Base-by-base conservation (phyloP, 2,113 vertebrate genomes). In the Periophthalmus modestus region DNA sequence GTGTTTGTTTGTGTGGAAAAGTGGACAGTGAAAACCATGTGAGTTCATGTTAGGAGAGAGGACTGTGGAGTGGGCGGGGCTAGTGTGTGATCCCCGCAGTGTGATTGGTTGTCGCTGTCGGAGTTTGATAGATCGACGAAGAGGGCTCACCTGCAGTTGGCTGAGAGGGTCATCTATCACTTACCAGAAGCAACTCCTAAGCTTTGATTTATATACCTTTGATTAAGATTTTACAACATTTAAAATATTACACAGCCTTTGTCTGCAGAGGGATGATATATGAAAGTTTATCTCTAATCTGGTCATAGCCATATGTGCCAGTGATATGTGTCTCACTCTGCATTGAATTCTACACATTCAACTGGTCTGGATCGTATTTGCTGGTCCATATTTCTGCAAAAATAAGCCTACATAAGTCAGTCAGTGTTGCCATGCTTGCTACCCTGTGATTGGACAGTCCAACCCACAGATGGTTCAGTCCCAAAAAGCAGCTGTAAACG, bases 91-190 rank as follows among this genome's bases (percentile, higher is more conserved):
- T 77, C 85, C 90, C 89, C 81, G 89, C 7, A 16, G 88, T 81
- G 86, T 89, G 89, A 92, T 85, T 89, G 88, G 89, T 90, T 75
- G 78, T 70, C 21, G 58, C 59, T 77, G 82, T 85, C 78, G 18
- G 23, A 21, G 72, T 58, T 48, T 89, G 89, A 90, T 89, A 78
- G 84, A 92, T 92, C 74, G 80, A 89, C 82, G 23, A 63, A 72
- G 69, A 7, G 72, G 67, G 81, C 78, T 78, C 85, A 79, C 88
- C 89, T 85, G 90, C 21, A 13, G 89, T 83, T 87, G 76, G 84
- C 66, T 76, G 81, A 78, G 74, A 71, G 48, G 71, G 74, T 80
- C 39, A 87, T 90, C 63, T 61, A 86, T 92, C 88, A 89, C 72
- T 89, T 80, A 82, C 71, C 82, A 83, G 15, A 82, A 83, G 65